Base-by-base conservation (phyloP, 2,888 invertebrate genomes). In the Aphrophora alni region DNA sequence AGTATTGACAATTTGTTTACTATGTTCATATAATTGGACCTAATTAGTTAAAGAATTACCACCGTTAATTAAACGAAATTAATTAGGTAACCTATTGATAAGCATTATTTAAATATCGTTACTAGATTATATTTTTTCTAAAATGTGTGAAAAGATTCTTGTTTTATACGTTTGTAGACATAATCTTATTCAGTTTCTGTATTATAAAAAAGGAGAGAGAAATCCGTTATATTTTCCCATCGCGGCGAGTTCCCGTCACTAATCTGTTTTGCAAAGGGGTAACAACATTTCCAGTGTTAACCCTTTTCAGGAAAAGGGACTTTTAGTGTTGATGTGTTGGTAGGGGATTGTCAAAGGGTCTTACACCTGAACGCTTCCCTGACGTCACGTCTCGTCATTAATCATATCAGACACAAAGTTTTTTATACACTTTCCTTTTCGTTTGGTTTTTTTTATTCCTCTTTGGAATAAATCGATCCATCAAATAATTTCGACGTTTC, bases 401-500 rank as follows among this genome's bases (percentile, higher is more conserved):
- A 59, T 59, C 59, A 59, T 59, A 5, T 21, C 59, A n/a, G 59
- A 59, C 59, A 59, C 59, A 3, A 3, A 21, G 59, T 59, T 59
- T 33, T 59, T 59, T 59, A n/a, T 59, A 59, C 59, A 59, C 59
- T 59, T 59, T 59, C 59, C 59, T 21, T 21, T 33, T 59, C n/a
- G 21, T n/a, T 21, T 59, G 12, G n/a, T 14, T 59, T 59, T 33
- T 44, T 59, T 59, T 59, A 59, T 59, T 59, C 59, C 5, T 59
- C 59, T 21, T 14, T 14, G 21, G 59, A 59, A 59, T 59, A 59
- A 59, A 59, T 59, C 59, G 21, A 59, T 59, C 59, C 59, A 59
- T 59, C 59, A 59, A 59, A 59, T 21, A n/a, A 59, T 59, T 59
- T 59, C 59, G 59, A 59, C 59, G 59, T 59, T 59, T 59, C 59